Evolutionary conservation across 2,113 vertebrate species (phyloP), one percentile per base, ranked within the genome.

Genomic region (Phalacrocorax brasilianus): DNA sequence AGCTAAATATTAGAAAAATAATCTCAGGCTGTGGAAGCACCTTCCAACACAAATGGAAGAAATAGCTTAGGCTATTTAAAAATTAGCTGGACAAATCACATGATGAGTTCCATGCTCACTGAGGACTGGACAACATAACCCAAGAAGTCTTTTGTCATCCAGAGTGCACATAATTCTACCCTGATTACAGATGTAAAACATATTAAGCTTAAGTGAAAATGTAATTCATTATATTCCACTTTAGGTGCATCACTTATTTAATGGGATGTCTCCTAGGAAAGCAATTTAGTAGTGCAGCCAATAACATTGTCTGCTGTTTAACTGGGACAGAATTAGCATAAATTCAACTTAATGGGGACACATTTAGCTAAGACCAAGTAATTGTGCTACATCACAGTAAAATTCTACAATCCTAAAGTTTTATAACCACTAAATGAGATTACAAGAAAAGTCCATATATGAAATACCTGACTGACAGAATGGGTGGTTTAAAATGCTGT

Each of bases 311-410:
- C 85, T 89, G 61, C 86, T 94, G 76, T 85, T 95, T 95, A 93
- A 97, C 85, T 95, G 77, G 92, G 86, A 95, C 89, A 92, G 76
- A 97, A 94, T 97, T 96, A 97, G 89, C 96, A 97, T 95, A 96
- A 95, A 93, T 96, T 95, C 92, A 87, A 75, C 88, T 89, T 96
- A 91, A 94, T 58, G 75, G 90, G 62, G 86, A 91, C 77, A 93
- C 58, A 45, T 79, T 82, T 74, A 95, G 84, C 62, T 72, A 85
- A 89, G 84, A 78, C 77, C 95, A 92, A 92, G 59, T 84, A 77
- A 82, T 44, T 76, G 80, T 67, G 52, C 66, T 87, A 79, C 55
- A 95, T 85, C 89, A 87, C 84, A 79, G 84, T 24, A 75, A 94
- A 92, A 91, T 62, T 82, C 77, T 70, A 87, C 47, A 67, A 20